Evolutionary conservation across 1,140 invertebrate genomes (phyloP).

Genomic region (Hypothenemus hampei): DNA sequence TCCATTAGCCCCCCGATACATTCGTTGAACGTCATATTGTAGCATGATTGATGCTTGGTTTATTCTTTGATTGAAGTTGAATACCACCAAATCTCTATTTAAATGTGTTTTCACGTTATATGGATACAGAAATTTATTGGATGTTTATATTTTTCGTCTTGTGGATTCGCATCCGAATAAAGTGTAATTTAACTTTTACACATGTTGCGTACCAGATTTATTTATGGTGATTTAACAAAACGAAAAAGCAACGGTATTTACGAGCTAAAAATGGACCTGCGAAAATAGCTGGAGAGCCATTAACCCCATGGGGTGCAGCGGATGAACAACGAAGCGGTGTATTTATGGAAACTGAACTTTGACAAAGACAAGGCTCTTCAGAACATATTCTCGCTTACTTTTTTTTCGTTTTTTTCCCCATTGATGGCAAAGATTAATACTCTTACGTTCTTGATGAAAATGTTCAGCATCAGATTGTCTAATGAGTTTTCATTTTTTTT

Average conservation of each 20-base stretch:
- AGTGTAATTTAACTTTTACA: neutral
- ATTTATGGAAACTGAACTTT: slow-evolving; percentile 2
- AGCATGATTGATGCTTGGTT: slow-evolving; percentile 2
- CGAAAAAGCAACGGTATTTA: neutral
- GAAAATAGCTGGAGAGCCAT: slow-evolving; percentile 8
- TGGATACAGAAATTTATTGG: neutral
- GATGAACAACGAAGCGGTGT: neutral
- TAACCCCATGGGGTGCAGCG: slow-evolving; percentile 10
- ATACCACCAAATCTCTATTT: neutral
- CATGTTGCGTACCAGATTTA: neutral
- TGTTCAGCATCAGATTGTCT: too few relatives aligned
- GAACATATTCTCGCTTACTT: neutral
- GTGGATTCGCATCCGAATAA: neutral
- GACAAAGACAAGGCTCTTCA: neutral
- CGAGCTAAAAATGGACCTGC: slow-evolving; percentile 1
- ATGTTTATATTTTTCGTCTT: neutral
- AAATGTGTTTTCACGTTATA: neutral
- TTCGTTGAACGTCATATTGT: neutral
- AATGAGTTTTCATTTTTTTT: too few relatives aligned
- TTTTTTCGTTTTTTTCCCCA: too few relatives aligned
- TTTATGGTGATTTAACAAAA: slow-evolving; percentile 8
- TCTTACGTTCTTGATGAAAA: too few relatives aligned
- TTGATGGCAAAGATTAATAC: too few relatives aligned
- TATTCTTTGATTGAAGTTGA: too few relatives aligned
- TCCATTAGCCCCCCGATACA: slow-evolving; percentile 1